Base-by-base conservation (phyloP, 2,888 invertebrate genomes). In the Volucella bombylans region DNA sequence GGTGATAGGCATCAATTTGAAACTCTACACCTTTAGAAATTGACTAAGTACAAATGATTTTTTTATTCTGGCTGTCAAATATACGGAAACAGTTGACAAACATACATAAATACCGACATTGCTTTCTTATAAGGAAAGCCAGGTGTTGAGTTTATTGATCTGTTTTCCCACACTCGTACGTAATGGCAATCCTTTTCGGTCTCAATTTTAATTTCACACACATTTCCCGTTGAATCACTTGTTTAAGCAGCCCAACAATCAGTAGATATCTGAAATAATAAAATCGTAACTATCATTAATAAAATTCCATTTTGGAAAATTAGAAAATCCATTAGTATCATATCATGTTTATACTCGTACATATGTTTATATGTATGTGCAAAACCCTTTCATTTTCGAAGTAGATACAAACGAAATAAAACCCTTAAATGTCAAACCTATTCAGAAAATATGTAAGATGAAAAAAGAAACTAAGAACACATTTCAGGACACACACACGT, bases 311-410 rank as follows among this genome's bases (percentile, higher is more conserved):
- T 85, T 50, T 57, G 57, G 54, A 18, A 72, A 77, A 81, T 81
- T 72, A 81, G 72, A 81, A 81, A 85, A 85, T 80, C 85, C 85
- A 85, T 85, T 85, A 81, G 68, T 76, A 67, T 57, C 57, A 31
- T 31, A 31, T 57, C 57, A 31, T 31, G 6, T 31, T 31, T 31
- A 31, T 31, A 31, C 31, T 6, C 31, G 31, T 31, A 6, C 1
- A 31, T 31, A 31, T 31, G 31, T 23, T 2, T 8, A 39, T 62
- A 18, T 68, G 41, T 45, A 54, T 39, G 38, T 90, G 89, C 89
- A 90, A 90, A 89, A 90, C 90, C 89, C 89, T 89, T 89, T 88
- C 86, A 87, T 87, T 78, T 79, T 81, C 55, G 45, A 62, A 82
- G 67, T 65, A 71, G 64, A 76, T 67, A 72, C 59, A 81, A 57